Conservation (phyloP, 2,888 invertebrate species). For the Ctena decussata region DNA sequence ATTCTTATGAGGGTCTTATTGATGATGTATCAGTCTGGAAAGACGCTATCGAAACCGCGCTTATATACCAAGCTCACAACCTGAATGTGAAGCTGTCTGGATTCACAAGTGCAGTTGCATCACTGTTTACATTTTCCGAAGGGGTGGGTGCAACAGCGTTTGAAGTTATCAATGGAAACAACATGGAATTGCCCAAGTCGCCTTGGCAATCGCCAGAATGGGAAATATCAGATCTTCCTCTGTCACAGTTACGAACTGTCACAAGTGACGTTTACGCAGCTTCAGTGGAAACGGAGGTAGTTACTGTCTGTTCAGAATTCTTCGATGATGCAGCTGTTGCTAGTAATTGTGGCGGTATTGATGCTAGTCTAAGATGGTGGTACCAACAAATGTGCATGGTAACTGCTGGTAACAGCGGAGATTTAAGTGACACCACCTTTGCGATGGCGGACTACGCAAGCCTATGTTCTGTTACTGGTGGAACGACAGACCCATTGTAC, state of each 20-base stretch:
- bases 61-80: slow-evolving; percentile 73
- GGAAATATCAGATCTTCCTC: slow-evolving; percentile 68
- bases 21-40: slow-evolving; percentile 77
- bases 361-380: slow-evolving; percentile 53
- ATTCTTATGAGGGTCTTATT: slow-evolving; percentile 67
- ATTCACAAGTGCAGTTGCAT: slow-evolving; percentile 67
- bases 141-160: slow-evolving; percentile 70
- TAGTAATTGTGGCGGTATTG: slow-evolving; percentile 54
- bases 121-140: slow-evolving; percentile 71
- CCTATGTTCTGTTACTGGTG: slow-evolving; percentile 52
- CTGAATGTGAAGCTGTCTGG: slow-evolving; percentile 71
- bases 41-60: slow-evolving; percentile 62
- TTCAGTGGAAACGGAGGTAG: slow-evolving; percentile 32
- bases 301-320: slow-evolving; percentile 57
- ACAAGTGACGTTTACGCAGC: slow-evolving; percentile 12
- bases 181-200: slow-evolving; percentile 67
- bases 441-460: slow-evolving; percentile 69
- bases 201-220: slow-evolving; percentile 79
- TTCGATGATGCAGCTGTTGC: slow-evolving; percentile 57
- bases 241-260: slow-evolving; percentile 44
- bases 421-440: slow-evolving; percentile 54
- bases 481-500: slow-evolving; percentile 37
- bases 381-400: slow-evolving; percentile 65
- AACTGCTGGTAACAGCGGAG: slow-evolving; percentile 56
- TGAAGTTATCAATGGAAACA: slow-evolving; percentile 68